These are phyloP conservation scores for Cliona cf. orientalis DNA, from an alignment of 37 sponge, comb jelly and placozoan species.

Conservation along the genomic window DNA sequence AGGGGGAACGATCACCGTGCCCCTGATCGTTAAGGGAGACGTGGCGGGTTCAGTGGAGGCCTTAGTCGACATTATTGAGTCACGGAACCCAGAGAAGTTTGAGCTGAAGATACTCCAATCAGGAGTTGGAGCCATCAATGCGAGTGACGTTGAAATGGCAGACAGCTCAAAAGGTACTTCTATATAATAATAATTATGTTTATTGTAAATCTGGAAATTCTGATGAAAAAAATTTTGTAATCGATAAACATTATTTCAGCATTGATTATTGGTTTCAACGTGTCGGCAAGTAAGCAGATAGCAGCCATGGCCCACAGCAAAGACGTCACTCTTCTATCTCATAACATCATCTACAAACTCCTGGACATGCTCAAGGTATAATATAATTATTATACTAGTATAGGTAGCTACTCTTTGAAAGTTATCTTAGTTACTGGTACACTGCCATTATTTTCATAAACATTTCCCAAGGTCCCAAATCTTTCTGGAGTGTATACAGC, in stretches of 20 bases:
- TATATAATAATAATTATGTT: conserved; percentile 8
- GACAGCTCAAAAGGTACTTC: conserved; percentile 52
- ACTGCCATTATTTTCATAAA: no score
- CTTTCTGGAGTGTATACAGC: not conserved
- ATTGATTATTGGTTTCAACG: conserved; percentile 71
- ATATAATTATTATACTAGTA: not conserved
- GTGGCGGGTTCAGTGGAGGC: conserved; percentile 79
- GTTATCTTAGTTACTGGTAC: no score
- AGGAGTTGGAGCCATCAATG: conserved; percentile 73
- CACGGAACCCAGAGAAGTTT: conserved; percentile 38
- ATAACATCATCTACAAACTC: conserved; percentile 81
- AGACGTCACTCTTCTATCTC: conserved; percentile 45
- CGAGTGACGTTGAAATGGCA: conserved; percentile 78
- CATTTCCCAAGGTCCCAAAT: no score
- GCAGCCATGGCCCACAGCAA: conserved; percentile 23
- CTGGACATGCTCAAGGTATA: conserved; percentile 75
- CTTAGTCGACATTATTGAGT: conserved; percentile 24
- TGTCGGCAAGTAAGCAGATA: conserved; percentile 23
- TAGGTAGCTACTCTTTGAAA: not conserved
- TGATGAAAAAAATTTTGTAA: not conserved
- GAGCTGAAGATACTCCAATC: conserved; percentile 60
- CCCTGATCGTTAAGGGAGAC: conserved; percentile 68
- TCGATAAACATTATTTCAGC: conserved; percentile 22
- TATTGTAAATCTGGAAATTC: conserved; percentile 2
- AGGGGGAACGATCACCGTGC: not conserved